These are phyloP conservation scores for Trinorchestia longiramus DNA, from an alignment of 1,140 invertebrate species.

Conservation along the genomic window DNA sequence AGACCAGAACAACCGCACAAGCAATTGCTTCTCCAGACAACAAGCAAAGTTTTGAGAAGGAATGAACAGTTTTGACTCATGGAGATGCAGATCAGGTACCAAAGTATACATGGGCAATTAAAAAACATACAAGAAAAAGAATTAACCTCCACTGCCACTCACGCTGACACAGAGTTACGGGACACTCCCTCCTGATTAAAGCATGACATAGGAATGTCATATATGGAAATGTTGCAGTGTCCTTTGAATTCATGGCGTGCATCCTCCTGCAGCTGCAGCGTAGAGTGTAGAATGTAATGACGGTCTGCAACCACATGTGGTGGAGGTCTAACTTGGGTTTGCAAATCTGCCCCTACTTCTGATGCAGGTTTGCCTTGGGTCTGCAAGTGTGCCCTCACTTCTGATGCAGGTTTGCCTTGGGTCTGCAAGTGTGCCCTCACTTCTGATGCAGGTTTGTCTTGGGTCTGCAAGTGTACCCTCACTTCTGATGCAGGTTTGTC, in stretches of 20 bases:
- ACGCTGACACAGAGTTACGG: conserved; percentile 63
- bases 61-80: too few relatives aligned
- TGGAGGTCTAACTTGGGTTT: not conserved
- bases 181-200: not conserved
- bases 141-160: conserved; percentile 55
- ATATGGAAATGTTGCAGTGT: conserved; percentile 68
- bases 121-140: too few relatives aligned
- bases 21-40: too few relatives aligned
- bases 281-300: not conserved
- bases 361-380: not conserved
- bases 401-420: not conserved
- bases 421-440: not conserved
- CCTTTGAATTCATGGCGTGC: conserved; percentile 70
- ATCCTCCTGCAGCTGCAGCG: conserved; percentile 66
- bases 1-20: too few relatives aligned
- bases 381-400: not conserved
- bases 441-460: not conserved
- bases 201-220: conserved; percentile 65
- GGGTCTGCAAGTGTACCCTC: not conserved
- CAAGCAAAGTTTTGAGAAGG: too few relatives aligned
- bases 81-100: too few relatives aligned
- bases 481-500: not conserved
- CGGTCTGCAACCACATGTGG: not conserved
- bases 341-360: not conserved
- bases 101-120: too few relatives aligned